phyloP scores from a whole-genome alignment of 2,113 vertebrate species.

The Onychostruthus taczanowskii region DNA sequence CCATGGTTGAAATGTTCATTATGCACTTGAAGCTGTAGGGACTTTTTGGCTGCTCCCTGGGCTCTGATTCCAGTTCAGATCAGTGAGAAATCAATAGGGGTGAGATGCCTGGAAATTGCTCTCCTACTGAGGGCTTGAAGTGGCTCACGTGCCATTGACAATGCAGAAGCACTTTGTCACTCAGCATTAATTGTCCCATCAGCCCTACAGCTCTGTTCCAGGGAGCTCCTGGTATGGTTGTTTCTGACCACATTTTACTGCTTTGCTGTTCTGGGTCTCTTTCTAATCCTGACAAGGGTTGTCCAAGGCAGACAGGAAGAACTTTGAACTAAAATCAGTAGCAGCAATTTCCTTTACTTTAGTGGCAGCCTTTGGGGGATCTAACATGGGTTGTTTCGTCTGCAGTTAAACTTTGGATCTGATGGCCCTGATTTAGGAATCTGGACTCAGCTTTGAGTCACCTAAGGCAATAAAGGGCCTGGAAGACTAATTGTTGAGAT shows the following conservation, averaged over 20 bases:
- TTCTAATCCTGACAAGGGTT: background rate
- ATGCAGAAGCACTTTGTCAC: background rate
- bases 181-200: background rate
- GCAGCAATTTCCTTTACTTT: background rate
- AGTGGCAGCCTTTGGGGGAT: background rate
- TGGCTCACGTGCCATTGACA: background rate
- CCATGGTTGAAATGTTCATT: background rate
- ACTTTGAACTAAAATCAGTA: background rate
- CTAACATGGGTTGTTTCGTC: background rate
- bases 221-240: background rate
- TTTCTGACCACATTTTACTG: background rate
- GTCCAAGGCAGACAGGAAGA: background rate
- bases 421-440: constrained; percentile 14
- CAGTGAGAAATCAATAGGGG: background rate
- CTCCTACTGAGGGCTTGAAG: background rate
- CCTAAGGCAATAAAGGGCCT: constrained; percentile 46
- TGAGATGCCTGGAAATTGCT: background rate
- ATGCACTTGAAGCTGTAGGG: background rate
- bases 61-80: background rate
- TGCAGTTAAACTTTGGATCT: background rate
- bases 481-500: constrained; percentile 58
- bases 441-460: constrained; percentile 41
- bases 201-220: background rate
- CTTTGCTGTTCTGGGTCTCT: background rate
- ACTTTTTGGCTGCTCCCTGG: background rate